Evolutionary conservation across 2,888 invertebrate genomes (phyloP).

Genomic region (Aelia acuminata): DNA sequence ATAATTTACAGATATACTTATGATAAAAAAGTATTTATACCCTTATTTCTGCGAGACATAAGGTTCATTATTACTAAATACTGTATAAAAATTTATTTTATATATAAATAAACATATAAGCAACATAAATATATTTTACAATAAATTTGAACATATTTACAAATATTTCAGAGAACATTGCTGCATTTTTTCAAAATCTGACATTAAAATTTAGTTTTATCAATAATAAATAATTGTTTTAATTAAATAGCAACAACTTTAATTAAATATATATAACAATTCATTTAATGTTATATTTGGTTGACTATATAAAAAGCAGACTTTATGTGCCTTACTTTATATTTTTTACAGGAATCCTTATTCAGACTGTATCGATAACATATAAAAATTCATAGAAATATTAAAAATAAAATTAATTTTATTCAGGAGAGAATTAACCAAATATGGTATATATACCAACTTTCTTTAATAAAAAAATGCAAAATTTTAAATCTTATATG

Average conservation of each 20-base stretch:
- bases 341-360: not conserved
- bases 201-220: not conserved
- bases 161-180: not conserved
- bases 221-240: constrained; percentile 24
- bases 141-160: constrained; percentile 38
- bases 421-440: not conserved
- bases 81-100: constrained; percentile 13
- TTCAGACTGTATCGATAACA: not conserved
- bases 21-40: not conserved
- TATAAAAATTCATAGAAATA: not conserved
- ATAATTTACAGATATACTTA: constrained; percentile 26
- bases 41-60: not conserved
- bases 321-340: not conserved
- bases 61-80: not conserved
- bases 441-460: not conserved
- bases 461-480: not conserved
- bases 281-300: not conserved
- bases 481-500: not conserved
- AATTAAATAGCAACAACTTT: constrained; percentile 9
- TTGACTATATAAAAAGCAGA: not conserved
- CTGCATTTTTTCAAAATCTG: not conserved
- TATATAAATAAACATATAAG: constrained; percentile 5
- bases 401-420: not conserved
- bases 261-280: constrained; percentile 28
- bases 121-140: constrained; percentile 46